Conservation (phyloP, 1,140 invertebrate species). For the Anagrus nilaparvatae region DNA sequence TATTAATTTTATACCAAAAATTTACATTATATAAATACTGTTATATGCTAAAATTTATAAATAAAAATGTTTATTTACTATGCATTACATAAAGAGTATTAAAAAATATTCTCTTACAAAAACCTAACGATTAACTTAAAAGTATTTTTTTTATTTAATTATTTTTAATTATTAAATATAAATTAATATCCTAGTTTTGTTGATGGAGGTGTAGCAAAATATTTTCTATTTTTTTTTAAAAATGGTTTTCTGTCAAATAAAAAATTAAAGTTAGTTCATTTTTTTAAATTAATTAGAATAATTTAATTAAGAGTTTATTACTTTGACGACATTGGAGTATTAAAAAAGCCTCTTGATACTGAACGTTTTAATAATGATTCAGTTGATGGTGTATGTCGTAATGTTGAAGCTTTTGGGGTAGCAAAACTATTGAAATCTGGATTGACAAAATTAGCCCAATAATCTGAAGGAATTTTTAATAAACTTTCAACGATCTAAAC, state of each 20-base stretch:
- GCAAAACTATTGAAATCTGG: constrained; percentile 23
- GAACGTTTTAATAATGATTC: constrained; percentile 44
- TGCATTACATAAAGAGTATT: too few relatives aligned
- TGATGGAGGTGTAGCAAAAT: constrained; percentile 38
- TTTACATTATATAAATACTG: too few relatives aligned
- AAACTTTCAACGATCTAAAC: constrained; percentile 55
- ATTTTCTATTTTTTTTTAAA: constrained; percentile 36
- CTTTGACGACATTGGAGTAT: constrained; percentile 35
- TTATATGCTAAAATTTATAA: too few relatives aligned
- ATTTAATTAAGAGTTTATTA: background rate
- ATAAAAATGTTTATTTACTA: too few relatives aligned
- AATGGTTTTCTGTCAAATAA: constrained; percentile 31
- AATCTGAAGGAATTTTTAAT: constrained; percentile 53
- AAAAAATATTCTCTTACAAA: too few relatives aligned
- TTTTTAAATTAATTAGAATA: background rate
- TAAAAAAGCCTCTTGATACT: constrained; percentile 34
- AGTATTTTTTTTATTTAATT: too few relatives aligned
- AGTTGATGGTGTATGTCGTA: constrained; percentile 45
- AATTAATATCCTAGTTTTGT: too few relatives aligned
- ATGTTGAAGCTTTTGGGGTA: constrained; percentile 30
- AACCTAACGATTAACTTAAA: too few relatives aligned
- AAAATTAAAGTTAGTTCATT: constrained; percentile 3
- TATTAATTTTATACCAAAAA: too few relatives aligned
- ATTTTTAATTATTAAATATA: too few relatives aligned
- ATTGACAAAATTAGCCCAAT: constrained; percentile 55